phyloP scores from a whole-genome alignment of 2,113 vertebrate species.

The Dasyurus viverrinus region DNA sequence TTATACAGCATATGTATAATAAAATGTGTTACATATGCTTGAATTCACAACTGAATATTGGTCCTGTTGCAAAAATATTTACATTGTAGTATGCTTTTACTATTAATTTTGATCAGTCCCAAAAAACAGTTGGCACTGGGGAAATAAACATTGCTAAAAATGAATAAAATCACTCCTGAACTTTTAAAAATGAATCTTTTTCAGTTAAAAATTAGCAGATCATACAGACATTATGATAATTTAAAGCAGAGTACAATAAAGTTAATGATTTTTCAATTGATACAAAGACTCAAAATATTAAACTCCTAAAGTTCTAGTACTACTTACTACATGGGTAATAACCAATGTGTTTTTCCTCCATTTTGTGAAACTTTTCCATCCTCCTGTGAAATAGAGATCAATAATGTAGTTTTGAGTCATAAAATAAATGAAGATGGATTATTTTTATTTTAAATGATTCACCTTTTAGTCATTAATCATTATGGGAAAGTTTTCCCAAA shows the following conservation, averaged over 20 bases:
- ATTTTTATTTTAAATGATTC: background rate
- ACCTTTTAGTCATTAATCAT: conserved; percentile 3
- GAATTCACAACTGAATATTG: conserved; percentile 18
- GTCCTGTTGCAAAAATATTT: conserved; percentile 4
- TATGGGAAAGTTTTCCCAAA: background rate
- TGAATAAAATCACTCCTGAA: conserved; percentile 21
- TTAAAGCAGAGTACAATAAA: background rate
- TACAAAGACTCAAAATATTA: background rate
- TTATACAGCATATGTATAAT: conserved; percentile 11
- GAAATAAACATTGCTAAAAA: conserved; percentile 6
- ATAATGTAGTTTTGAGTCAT: conserved; percentile 19
- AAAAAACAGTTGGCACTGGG: conserved; percentile 15
- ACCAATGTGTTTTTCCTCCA: background rate
- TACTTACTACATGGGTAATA: background rate
- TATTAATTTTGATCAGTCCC: conserved; percentile 41
- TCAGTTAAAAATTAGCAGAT: background rate
- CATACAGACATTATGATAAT: background rate
- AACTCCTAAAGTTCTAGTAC: background rate
- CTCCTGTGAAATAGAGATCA: background rate
- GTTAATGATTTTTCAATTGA: conserved; percentile 28
- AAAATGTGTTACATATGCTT: conserved; percentile 9
- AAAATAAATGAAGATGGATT: background rate
- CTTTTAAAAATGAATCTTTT: background rate
- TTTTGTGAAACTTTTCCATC: background rate
- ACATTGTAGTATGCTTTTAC: conserved; percentile 7